Base-by-base conservation (phyloP, 2,797 vertebrate species). In the Lophotriccus pileatus region DNA sequence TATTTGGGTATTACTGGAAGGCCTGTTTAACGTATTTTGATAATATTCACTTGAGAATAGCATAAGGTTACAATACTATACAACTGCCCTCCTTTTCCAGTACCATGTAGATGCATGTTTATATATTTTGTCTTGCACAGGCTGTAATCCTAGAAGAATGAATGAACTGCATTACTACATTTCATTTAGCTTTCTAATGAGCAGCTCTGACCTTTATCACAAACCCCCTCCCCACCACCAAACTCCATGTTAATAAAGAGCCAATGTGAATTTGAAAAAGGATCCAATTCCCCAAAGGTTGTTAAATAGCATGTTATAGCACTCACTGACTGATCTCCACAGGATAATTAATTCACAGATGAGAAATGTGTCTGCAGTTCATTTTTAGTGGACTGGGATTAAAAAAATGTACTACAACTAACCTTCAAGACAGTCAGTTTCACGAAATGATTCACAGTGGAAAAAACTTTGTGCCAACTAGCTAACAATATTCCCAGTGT, bases 271-370 rank as follows among this genome's bases (percentile, higher is more conserved):
- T 91, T 93, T 93, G 73, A 95, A 96, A 94, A 89, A 87, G 46
- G 60, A 95, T 94, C 37, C 84, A 93, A 39, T 89, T 97, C 93
- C 93, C 89, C 56, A 60, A 82, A 94, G 93, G 83, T 69, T 95
- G 94, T 95, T 97, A 94, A 97, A 96, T 96, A 97, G 95, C 80
- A 59, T 90, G 94, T 95, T 97, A 77, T 39, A 91, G 93, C 49
- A 80, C 34, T 97, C 95, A 82, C 70, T 62, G 53, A 75, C 94
- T 96, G 80, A 89, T 97, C 88, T 97, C 92, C 79, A 90, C 83
- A 93, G 86, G 87, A 64, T 98, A 98, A 98, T 98, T 97, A 97
- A 96, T 96, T 96, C 95, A 93, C 87, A 93, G 73, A 83, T 32
- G 27, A 81, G 70, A 94, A 97, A 95, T 95, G 44, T 85, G 90